phyloP scores from a whole-genome alignment of 2,113 vertebrate genomes.

The Lophius piscatorius region DNA sequence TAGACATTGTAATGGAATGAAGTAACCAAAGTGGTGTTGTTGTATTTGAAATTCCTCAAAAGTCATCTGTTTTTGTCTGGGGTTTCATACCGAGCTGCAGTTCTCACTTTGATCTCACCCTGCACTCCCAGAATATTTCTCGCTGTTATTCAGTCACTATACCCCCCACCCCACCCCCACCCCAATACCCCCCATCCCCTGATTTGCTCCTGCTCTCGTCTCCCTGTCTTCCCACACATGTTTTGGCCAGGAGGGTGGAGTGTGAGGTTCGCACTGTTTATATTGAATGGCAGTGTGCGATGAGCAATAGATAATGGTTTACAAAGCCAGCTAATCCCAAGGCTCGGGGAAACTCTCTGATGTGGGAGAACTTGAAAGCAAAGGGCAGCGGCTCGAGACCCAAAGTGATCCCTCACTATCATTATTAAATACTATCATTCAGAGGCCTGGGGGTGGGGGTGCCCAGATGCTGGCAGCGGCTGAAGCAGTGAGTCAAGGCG shows the following conservation, averaged over 20 bases:
- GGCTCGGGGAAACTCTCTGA: conserved; percentile 70
- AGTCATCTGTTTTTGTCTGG: conserved; percentile 34
- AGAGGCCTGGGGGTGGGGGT: conserved; percentile 20
- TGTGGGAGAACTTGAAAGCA: conserved; percentile 77
- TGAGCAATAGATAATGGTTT: conserved; percentile 78
- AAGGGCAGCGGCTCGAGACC: conserved; percentile 67
- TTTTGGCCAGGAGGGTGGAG: conserved; percentile 61
- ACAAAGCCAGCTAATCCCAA: conserved; percentile 74
- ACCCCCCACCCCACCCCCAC: neutral
- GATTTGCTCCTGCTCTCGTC: conserved; percentile 51
- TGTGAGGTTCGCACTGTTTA: conserved; percentile 80
- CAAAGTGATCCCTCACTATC: conserved; percentile 79
- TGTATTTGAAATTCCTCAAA: conserved; percentile 31
- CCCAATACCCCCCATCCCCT: neutral
- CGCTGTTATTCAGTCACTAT: conserved; percentile 57
- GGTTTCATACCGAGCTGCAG: conserved; percentile 35
- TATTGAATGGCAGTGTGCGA: conserved; percentile 71
- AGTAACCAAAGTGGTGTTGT: conserved; percentile 2
- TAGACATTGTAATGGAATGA: neutral
- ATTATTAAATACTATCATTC: conserved; percentile 78
- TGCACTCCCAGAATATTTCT: conserved; percentile 51
- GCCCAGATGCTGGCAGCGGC: conserved; percentile 58
- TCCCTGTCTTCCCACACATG: conserved; percentile 63
- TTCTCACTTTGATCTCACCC: conserved; percentile 64
- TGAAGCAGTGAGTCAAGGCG: conserved; percentile 41